These are phyloP conservation scores for Ips nitidus DNA, from an alignment of 1,140 invertebrate genomes.

Conservation along the genomic window DNA sequence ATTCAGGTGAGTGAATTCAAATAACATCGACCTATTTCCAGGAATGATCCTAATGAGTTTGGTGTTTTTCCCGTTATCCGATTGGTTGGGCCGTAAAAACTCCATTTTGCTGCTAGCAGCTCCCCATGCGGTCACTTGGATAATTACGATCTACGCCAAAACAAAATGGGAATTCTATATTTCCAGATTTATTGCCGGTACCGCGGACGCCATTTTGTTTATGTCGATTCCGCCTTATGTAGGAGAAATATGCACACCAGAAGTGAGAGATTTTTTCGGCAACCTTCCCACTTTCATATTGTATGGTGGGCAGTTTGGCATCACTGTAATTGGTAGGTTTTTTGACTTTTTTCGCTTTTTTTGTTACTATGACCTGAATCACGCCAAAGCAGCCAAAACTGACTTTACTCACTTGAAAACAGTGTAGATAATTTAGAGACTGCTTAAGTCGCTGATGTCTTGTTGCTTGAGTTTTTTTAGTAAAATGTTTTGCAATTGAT, in stretches of 20 bases:
- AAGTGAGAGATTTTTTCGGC: constrained; percentile 42
- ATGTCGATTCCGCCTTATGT: constrained; percentile 39
- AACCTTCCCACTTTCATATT: constrained; percentile 54
- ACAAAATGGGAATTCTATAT: constrained; percentile 48
- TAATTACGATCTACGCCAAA: constrained; percentile 24
- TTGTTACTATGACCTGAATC: too few relatives aligned
- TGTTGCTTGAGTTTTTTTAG: too few relatives aligned
- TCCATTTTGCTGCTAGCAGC: constrained; percentile 19
- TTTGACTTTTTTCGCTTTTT: background rate
- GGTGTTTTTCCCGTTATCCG: constrained; percentile 19
- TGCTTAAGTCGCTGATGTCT: too few relatives aligned
- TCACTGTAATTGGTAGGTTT: constrained; percentile 46
- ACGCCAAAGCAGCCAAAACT: too few relatives aligned
- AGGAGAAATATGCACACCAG: constrained; percentile 43
- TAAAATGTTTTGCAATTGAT: too few relatives aligned
- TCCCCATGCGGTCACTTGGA: constrained; percentile 19
- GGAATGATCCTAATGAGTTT: constrained; percentile 22
- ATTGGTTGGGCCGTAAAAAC: constrained; percentile 41
- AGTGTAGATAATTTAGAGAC: too few relatives aligned
- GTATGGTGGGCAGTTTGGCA: constrained; percentile 54
- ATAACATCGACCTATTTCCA: background rate
- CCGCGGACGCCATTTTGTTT: constrained; percentile 40
- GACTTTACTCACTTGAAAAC: too few relatives aligned
- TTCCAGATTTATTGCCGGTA: constrained; percentile 39
- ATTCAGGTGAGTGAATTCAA: background rate